phyloP scores from a whole-genome alignment of 2,888 invertebrate genomes.

The Folsomia manolachei region DNA sequence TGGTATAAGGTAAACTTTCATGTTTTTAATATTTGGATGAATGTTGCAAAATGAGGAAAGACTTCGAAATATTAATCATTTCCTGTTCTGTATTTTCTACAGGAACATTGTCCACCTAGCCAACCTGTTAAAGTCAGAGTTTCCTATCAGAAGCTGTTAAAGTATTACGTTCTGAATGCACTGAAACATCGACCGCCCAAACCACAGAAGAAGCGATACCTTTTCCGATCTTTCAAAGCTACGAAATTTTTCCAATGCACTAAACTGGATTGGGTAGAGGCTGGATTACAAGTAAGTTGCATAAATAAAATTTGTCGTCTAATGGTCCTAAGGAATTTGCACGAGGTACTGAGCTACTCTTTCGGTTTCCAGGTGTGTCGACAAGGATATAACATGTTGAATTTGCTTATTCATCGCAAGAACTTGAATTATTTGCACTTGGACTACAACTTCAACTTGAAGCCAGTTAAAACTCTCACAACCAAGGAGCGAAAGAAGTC shows the following conservation, averaged over 20 bases:
- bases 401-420: slow-evolving; percentile 96
- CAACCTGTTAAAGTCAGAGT: slow-evolving; percentile 99
- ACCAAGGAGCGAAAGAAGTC: slow-evolving; percentile 99
- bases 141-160: slow-evolving; percentile 96
- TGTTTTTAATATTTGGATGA: background rate
- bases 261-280: slow-evolving; percentile 99
- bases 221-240: slow-evolving; percentile 98
- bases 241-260: slow-evolving; percentile 99
- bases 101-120: slow-evolving; percentile 86
- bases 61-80: too few relatives aligned
- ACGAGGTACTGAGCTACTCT: too few relatives aligned
- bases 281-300: slow-evolving; percentile 75
- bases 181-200: slow-evolving; percentile 96
- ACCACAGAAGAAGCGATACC: slow-evolving; percentile 91
- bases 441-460: slow-evolving; percentile 99
- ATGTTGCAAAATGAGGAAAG: too few relatives aligned
- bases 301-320: too few relatives aligned
- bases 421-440: slow-evolving; percentile 98
- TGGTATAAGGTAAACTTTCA: slow-evolving; percentile 89
- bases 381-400: slow-evolving; percentile 99
- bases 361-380: slow-evolving; percentile 66
- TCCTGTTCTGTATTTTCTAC: too few relatives aligned
- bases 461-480: slow-evolving; percentile 98
- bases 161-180: slow-evolving; percentile 97
- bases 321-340: too few relatives aligned